Base-by-base conservation (phyloP, 2,113 vertebrate species). In the Pedetes capensis region DNA sequence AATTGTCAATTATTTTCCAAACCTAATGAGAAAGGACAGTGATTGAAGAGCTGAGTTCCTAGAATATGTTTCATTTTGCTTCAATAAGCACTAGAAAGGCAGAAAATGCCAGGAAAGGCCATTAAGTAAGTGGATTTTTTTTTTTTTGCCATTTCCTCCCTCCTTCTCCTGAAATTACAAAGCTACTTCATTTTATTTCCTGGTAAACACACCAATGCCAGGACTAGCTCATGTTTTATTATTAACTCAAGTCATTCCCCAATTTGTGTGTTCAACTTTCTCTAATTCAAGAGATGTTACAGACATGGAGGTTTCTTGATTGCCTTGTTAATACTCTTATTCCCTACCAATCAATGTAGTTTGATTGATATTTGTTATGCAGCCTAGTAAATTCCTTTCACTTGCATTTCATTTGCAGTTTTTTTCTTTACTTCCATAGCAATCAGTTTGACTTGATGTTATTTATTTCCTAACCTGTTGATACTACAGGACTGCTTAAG, bases 321-420 rank as follows among this genome's bases (percentile, higher is more conserved):
- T 98, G 87, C 81, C 68, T 97, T 97, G 94, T 97, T 98, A 98
- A 97, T 97, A 96, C 92, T 96, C 87, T 80, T 95, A 80, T 63
- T 98, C 81, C 75, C 39, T 49, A 92, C 84, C 90, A 97, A 97
- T 98, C 96, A 96, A 61, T 97, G 97, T 96, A 82, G 93, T 95
- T 96, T 97, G 96, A 97, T 97, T 97, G 96, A 97, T 98, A 96
- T 97, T 97, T 97, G 84, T 97, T 92, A 92, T 93, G 96, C 95
- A 96, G 89, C 71, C 66, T 83, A 86, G 63, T 76, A 93, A 97
- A 63, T 97, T 96, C 72, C 53, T 95, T 96, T 97, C 96, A 82
- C 59, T 95, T 89, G 53, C 47, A 66, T 76, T 97, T 97, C 91
- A 96, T 96, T 96, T 96, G 72, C 64, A 64, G 51, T 79, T 93